Evolutionary conservation across 2,888 invertebrate genomes (phyloP), one percentile per base, ranked within the genome.

Genomic region (Cephus runcator): DNA sequence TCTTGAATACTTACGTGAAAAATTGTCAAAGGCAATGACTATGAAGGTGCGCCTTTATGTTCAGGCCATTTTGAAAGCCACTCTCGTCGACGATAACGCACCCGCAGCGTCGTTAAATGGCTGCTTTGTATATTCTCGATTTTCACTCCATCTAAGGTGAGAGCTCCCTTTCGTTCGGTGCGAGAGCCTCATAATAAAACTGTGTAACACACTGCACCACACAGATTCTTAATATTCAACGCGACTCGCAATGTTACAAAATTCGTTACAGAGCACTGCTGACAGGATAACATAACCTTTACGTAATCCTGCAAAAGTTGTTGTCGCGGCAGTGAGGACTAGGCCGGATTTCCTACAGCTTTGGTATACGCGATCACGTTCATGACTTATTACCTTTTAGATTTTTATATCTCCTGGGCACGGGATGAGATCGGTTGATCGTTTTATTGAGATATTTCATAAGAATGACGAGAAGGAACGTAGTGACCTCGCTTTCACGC

Each of bases 251-350:
- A 56, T 69, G 82, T 87, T 87, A 85, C 85, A 87, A 88, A 87
- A 87, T 82, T 81, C 81, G 77, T 88, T 87, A 85, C 83, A 83
- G 85, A 86, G 85, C 81, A 80, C 76, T 79, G 81, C 80, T 82
- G 79, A 80, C 80, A 79, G 81, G 86, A 85, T 85, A 87, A 86
- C 85, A 85, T 83, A 87, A 87, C 86, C 86, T 87, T 81, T 82
- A 83, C 81, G 81, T 83, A 84, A 86, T 81, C 75, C 75, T 78
- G 77, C 80, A 83, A 79, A 84, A 83, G 82, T 75, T 79, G 79
- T 23, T 9, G 56, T 56, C 15, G 56, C 23, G 2, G 56, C 56
- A 56, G 23, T 56, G 23, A 56, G 23, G 56, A 56, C 23, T 23
- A 23, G 56, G 56, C 56, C 23, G 56, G 56, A 56, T 56, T 56